A percentile compares a stretch with the other conserved stretches of the same genome.
These are phyloP conservation scores for Girardinichthys multiradiatus DNA, from an alignment of 2,113 vertebrate genomes.

Conservation along the genomic window DNA sequence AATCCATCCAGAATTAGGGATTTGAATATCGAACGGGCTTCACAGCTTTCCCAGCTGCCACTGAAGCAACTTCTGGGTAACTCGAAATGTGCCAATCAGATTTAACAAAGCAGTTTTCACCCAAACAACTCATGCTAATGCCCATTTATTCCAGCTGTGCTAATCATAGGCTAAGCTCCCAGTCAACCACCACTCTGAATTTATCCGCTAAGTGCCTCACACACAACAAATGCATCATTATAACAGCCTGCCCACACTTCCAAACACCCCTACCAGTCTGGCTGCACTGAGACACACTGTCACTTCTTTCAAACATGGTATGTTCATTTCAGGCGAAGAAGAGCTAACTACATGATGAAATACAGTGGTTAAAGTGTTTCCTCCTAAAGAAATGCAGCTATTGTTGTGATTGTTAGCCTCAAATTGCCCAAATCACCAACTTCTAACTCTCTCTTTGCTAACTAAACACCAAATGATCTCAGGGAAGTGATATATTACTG, in stretches of 20 bases:
- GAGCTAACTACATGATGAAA: conserved; percentile 32
- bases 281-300: conserved; percentile 8
- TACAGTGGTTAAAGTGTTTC: not conserved
- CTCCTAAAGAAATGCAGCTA: not conserved
- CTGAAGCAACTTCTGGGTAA: conserved; percentile 58
- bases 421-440: not conserved
- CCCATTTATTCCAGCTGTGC: conserved; percentile 63
- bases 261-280: conserved; percentile 17
- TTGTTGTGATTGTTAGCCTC: not conserved
- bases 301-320: conserved; percentile 37
- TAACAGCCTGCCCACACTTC: conserved; percentile 34
- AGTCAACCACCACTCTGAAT: conserved; percentile 65
- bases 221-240: conserved; percentile 60
- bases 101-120: conserved; percentile 73
- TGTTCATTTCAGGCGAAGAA: conserved; percentile 52
- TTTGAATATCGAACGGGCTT: conserved; percentile 56
- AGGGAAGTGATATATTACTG: not conserved
- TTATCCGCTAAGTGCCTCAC: conserved; percentile 69
- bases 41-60: conserved; percentile 56
- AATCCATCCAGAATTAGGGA: conserved; percentile 32
- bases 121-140: conserved; percentile 62
- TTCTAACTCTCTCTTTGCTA: not conserved
- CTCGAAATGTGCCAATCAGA: conserved; percentile 70
- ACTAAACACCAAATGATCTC: not conserved
- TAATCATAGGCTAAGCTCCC: conserved; percentile 63